Base-by-base conservation (phyloP, 2,888 invertebrate species). In the Zaprionus bogoriensis region DNA sequence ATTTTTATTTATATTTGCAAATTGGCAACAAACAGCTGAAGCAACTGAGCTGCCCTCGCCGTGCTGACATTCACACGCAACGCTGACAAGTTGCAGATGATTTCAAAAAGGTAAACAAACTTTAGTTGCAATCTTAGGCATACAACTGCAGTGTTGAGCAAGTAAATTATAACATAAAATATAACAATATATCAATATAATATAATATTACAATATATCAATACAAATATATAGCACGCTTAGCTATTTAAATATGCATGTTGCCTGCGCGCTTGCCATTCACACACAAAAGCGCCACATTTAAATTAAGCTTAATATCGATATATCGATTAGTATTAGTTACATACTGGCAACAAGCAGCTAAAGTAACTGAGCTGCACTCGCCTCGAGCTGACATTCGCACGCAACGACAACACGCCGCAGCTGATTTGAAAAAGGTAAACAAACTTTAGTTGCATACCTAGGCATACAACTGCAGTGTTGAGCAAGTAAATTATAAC, bases 291-390 rank as follows among this genome's bases (percentile, higher is more conserved):
- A 17, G 7, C 9, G 14, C 7, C 32, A 36, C 14, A 7, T 3
- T 17, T 14, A 17, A 14, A 17, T 14, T 36, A 3, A 36, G 9
- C 7, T 3, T 17, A 22, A 59, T n/a, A n/a, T 66, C 51, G 66
- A 54, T 67, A 23, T 52, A 62, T 67, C 67, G 67, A 62, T 67
- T 5, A 27, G 12, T n/a, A n/a, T n/a, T n/a, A n/a, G n/a, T n/a
- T n/a, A n/a, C 9, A 19, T 19, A 28, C 19, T n/a, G 12, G 10
- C 9, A 12, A 1, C 30, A 6, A 30, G n/a, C n/a, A n/a, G n/a
- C n/a, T n/a, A n/a, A 12, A 30, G 12, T 2, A 0, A 30, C 6
- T 20, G 4, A 27, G 1, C 27, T 4, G 10, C 25, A 32, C 53
- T 46, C 54, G 9, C 12, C 0, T n/a, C n/a, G n/a, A n/a, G 6